Conservation (phyloP, 2,113 vertebrate genomes). For the Coptodon bakossiorum region DNA sequence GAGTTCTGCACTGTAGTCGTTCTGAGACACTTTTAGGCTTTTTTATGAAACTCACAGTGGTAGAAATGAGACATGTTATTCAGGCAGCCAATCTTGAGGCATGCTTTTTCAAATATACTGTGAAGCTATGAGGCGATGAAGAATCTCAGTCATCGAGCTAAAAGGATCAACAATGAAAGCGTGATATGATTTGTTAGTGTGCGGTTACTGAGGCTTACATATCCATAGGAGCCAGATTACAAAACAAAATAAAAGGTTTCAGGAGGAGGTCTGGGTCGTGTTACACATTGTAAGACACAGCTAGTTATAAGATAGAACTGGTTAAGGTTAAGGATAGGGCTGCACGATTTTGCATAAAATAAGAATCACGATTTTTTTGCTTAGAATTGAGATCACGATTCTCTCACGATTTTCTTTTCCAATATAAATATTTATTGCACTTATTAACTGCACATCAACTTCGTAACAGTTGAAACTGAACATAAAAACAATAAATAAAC, state of each 20-base stretch:
- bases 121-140: neutral
- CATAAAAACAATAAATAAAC: too few species aligned
- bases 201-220: neutral
- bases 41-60: neutral
- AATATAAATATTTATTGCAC: too few species aligned
- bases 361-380: too few species aligned
- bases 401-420: too few species aligned
- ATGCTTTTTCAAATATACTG: neutral
- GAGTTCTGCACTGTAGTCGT: fast-evolving
- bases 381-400: too few species aligned
- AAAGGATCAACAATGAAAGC: neutral
- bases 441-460: too few species aligned
- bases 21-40: neutral
- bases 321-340: too few species aligned
- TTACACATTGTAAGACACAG: neutral
- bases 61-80: neutral
- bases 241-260: neutral
- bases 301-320: neutral
- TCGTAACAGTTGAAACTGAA: too few species aligned
- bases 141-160: neutral
- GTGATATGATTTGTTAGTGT: neutral
- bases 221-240: neutral
- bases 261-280: neutral
- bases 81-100: neutral
- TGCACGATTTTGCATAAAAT: too few species aligned